These are phyloP conservation scores for Temnothorax unifasciatus DNA, from an alignment of 2,888 invertebrate genomes.

Conservation along the genomic window DNA sequence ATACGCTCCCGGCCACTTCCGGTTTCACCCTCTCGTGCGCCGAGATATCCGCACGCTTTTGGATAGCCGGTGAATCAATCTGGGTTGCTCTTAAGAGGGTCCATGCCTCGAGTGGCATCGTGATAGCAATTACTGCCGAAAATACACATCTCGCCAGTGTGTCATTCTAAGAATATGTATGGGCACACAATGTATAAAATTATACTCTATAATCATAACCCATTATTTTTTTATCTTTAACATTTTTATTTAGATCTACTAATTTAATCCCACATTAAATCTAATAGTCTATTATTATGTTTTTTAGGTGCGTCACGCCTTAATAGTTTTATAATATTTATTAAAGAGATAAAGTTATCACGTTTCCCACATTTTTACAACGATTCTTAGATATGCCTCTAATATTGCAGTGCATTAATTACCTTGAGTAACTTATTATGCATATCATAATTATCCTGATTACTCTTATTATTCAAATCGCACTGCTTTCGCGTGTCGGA, in stretches of 20 bases:
- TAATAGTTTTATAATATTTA: slow-evolving; percentile 26
- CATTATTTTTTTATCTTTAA: neutral
- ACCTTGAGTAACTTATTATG: slow-evolving; percentile 15
- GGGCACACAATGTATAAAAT: neutral
- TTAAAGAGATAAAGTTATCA: slow-evolving; percentile 2
- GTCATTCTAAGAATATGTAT: slow-evolving; percentile 20
- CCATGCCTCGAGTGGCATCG: slow-evolving; percentile 63
- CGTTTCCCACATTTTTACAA: slow-evolving; percentile 20
- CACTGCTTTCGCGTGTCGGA: slow-evolving; percentile 40
- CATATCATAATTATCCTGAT: slow-evolving; percentile 43
- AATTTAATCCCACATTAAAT: neutral
- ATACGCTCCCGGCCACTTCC: slow-evolving; percentile 67
- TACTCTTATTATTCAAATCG: slow-evolving; percentile 43
- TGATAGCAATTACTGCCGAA: slow-evolving; percentile 69
- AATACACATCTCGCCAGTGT: slow-evolving; percentile 42
- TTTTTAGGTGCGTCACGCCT: neutral
- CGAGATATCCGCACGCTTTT: slow-evolving; percentile 71
- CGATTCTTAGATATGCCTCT: neutral
- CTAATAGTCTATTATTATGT: neutral
- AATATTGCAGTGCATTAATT: slow-evolving; percentile 15
- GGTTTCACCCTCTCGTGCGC: slow-evolving; percentile 68
- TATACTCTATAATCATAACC: neutral
- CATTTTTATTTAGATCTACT: neutral
- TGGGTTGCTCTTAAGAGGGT: slow-evolving; percentile 68
- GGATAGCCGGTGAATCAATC: slow-evolving; percentile 68